These are phyloP conservation scores for Notamacropus eugenii DNA, from an alignment of 2,797 vertebrate species.

Conservation along the genomic window DNA sequence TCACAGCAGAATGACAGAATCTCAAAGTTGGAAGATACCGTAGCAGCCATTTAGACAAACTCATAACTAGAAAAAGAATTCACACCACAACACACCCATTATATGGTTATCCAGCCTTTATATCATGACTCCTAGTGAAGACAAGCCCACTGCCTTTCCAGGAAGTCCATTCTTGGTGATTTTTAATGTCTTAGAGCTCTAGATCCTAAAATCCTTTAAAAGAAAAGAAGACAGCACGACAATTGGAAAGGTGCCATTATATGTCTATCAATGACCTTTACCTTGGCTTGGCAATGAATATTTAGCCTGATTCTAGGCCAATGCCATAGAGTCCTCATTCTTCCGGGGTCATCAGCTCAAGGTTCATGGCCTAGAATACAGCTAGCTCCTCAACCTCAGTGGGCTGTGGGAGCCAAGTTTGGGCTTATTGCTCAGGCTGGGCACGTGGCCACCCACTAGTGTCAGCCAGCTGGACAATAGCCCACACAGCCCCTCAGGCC, in stretches of 20 bases:
- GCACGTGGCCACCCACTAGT: conserved; percentile 83
- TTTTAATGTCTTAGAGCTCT: background rate
- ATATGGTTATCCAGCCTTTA: background rate
- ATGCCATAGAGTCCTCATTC: conserved; percentile 88
- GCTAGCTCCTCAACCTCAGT: conserved; percentile 84
- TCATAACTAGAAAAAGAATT: background rate
- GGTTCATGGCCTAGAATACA: conserved; percentile 90
- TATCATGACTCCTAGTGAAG: background rate
- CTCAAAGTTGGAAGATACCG: background rate
- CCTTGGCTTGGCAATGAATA: conserved; percentile 88
- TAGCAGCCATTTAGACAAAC: background rate
- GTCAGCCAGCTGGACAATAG: conserved; percentile 74
- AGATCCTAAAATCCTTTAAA: background rate
- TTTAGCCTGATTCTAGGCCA: conserved; percentile 90
- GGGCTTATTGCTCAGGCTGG: conserved; percentile 88
- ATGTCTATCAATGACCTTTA: conserved; percentile 86
- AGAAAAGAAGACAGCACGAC: background rate
- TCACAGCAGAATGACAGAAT: background rate
- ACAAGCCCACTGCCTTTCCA: background rate
- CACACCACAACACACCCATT: background rate
- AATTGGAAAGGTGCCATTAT: background rate
- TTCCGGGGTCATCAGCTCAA: conserved; percentile 88
- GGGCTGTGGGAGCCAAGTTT: conserved; percentile 91
- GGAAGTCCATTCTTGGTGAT: background rate
- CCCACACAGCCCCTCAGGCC: background rate